Percentiles rank a stretch among this genome's conserved stretches.
These are phyloP conservation scores for Zaprionus nigranus DNA, from an alignment of 1,140 invertebrate genomes.

Conservation along the genomic window DNA sequence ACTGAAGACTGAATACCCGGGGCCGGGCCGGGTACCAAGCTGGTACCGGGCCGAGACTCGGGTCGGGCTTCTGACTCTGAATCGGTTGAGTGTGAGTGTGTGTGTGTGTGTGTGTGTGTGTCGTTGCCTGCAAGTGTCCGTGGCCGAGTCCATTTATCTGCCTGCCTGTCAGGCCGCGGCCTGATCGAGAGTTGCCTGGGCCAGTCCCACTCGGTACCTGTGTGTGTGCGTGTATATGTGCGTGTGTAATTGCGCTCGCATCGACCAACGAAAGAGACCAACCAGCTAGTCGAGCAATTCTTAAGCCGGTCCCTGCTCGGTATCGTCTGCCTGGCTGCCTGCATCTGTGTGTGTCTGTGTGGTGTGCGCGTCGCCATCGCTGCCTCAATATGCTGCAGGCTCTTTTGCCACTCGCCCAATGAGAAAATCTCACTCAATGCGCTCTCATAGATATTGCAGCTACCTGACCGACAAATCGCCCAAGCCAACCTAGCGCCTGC, in stretches of 20 bases:
- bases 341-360: conserved; percentile 14
- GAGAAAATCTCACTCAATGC: conserved; percentile 53
- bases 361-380: conserved; percentile 36
- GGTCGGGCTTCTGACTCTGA: conserved; percentile 33
- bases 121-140: conserved; percentile 6
- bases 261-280: conserved; percentile 41
- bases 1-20: conserved; percentile 47
- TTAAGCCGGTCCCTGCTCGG: conserved; percentile 26
- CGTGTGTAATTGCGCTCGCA: conserved; percentile 6
- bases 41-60: conserved; percentile 1
- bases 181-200: conserved; percentile 33
- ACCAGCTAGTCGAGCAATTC: conserved; percentile 43
- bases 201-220: conserved; percentile 34
- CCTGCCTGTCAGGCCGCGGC: conserved; percentile 18
- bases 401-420: conserved; percentile 43
- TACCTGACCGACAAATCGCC: conserved; percentile 27
- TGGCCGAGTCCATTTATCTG: conserved; percentile 44
- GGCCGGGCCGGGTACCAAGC: conserved; percentile 5
- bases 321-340: background rate
- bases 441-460: conserved; percentile 17
- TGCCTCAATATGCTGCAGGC: conserved; percentile 33
- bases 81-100: background rate
- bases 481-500: conserved; percentile 4
- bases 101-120: too few relatives aligned
- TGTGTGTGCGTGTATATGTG: background rate